Evolutionary conservation across 2,888 invertebrate species (phyloP).

Genomic region (Andrena minutula): DNA sequence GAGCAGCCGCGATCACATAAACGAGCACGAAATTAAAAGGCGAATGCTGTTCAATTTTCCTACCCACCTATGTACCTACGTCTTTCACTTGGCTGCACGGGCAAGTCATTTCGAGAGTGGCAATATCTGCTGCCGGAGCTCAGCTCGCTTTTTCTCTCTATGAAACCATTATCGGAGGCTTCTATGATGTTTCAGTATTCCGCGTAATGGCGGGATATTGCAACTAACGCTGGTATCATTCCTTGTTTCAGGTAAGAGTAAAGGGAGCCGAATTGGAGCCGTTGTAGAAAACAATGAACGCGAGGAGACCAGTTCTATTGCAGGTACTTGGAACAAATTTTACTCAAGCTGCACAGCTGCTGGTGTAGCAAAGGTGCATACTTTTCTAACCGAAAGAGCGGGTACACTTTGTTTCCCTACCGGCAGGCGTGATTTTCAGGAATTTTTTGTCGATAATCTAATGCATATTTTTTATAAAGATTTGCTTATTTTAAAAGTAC

Average conservation of each 20-base stretch:
- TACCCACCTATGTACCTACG: neutral
- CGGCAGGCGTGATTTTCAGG: too few relatives aligned
- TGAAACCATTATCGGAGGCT: slow-evolving; percentile 31
- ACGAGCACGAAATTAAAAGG: neutral
- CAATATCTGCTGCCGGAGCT: slow-evolving; percentile 11
- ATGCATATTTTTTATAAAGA: too few relatives aligned
- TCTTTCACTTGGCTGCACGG: neutral
- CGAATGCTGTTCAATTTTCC: neutral
- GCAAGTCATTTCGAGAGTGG: slow-evolving; percentile 31
- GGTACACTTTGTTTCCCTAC: too few relatives aligned
- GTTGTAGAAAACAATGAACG: slow-evolving; percentile 9
- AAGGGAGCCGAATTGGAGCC: slow-evolving; percentile 17
- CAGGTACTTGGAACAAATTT: slow-evolving; percentile 26
- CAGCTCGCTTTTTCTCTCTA: slow-evolving; percentile 6
- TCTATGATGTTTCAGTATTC: slow-evolving; percentile 24
- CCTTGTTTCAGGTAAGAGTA: slow-evolving; percentile 54
- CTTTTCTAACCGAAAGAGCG: too few relatives aligned
- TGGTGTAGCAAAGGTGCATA: too few relatives aligned
- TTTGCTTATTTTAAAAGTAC: too few relatives aligned
- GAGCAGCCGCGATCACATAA: neutral
- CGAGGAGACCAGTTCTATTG: neutral
- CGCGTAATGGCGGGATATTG: slow-evolving; percentile 18
- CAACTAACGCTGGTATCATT: slow-evolving; percentile 29
- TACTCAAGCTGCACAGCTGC: too few relatives aligned
- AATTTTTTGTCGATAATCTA: too few relatives aligned